Evolutionary conservation across 2,113 vertebrate species (phyloP), one percentile per base, ranked within the genome.

Genomic region (Lathamus discolor): DNA sequence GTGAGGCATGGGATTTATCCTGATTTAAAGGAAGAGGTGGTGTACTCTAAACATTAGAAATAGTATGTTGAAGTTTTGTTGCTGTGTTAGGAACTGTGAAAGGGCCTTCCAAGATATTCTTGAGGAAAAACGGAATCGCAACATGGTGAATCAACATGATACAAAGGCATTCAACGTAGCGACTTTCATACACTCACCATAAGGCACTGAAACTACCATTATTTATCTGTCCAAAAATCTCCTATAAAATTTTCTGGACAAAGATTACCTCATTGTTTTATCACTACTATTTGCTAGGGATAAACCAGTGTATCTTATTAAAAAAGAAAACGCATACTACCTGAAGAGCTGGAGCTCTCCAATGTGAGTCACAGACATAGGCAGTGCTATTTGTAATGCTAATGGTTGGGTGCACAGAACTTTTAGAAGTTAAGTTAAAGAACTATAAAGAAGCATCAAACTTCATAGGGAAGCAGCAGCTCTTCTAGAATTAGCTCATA

Each of bases 91-190:
- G 77, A 87, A 48, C 11, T 27, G 44, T 25, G 49, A 91, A 79
- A 82, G 17, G 2, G 6, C 22, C 6, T 72, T 90, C 27, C 48
- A 68, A 82, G 19, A 61, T 8, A 4, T 14, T 87, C 8, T 64
- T 64, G 20, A 59, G 22, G 17, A 74, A 81, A 89, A 76, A 33
- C 1, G 18, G 18, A 83, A 70, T 46, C 16, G 41, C 10, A 72
- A 24, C 4, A 25, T 13, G 68, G 46, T 48, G 11, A 90, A 74
- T 66, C 7, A 37, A 62, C 0, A 0, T 19, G 37, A 69, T 49
- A 17, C 19, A 73, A 61, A 80, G 24, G 17, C 17, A 52, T 29
- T 75, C 17, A 72, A 20, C 3, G 1, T 29, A 63, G 63, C 5
- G 0, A 23, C 18, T 57, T 48, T 22, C 46, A 72, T 25, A 15